Evolutionary conservation across 2,888 invertebrate genomes (phyloP).

Genomic region (Mythimna impura): DNA sequence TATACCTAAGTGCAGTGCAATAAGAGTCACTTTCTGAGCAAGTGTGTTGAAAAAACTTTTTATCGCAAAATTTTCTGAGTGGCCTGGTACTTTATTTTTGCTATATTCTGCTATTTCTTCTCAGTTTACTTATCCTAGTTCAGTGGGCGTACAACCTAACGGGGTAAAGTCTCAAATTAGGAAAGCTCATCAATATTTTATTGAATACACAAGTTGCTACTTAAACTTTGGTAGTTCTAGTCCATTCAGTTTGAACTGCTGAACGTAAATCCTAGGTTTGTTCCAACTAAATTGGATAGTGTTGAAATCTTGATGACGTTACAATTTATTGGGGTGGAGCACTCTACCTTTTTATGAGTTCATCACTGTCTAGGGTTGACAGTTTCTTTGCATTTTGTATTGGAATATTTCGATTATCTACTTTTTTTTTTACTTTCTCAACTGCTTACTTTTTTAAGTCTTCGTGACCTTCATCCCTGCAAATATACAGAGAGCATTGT

Average conservation of each 20-base stretch:
- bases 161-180: background rate
- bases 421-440: background rate
- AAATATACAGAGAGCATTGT: too few relatives aligned
- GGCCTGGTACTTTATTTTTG: too few relatives aligned
- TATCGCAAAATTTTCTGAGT: too few relatives aligned
- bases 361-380: conserved; percentile 32
- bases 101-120: too few relatives aligned
- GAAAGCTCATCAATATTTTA: conserved; percentile 7
- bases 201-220: conserved; percentile 24
- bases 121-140: background rate
- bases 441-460: too few relatives aligned
- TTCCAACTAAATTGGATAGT: conserved; percentile 56
- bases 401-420: conserved; percentile 16
- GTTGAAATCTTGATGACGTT: conserved; percentile 58
- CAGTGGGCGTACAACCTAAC: too few relatives aligned
- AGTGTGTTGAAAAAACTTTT: too few relatives aligned
- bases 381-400: conserved; percentile 3
- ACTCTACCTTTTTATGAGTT: conserved; percentile 53
- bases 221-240: conserved; percentile 10
- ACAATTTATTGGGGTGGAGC: conserved; percentile 51
- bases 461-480: too few relatives aligned
- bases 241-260: conserved; percentile 18
- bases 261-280: conserved; percentile 33
- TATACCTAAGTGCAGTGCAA: too few relatives aligned
- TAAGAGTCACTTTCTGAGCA: too few relatives aligned